These are phyloP conservation scores for Psittacula cyanocephala DNA, from an alignment of 2,113 vertebrate genomes.

Conservation along the genomic window DNA sequence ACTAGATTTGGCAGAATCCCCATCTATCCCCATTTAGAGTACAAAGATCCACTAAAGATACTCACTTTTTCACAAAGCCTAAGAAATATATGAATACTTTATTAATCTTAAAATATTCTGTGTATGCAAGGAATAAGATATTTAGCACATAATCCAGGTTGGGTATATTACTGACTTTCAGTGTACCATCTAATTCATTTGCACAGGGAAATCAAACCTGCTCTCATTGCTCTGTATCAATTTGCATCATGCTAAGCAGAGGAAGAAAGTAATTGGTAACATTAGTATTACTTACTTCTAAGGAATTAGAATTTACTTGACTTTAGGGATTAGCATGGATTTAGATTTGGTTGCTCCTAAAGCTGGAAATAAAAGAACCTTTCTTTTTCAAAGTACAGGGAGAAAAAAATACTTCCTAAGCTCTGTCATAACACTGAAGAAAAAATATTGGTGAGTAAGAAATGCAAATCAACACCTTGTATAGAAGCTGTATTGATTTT, in stretches of 20 bases:
- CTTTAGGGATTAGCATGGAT: not conserved
- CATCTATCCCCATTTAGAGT: not conserved
- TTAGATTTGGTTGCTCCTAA: slow-evolving; percentile 9
- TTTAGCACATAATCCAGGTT: slow-evolving; percentile 27
- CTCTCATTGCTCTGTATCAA: not conserved
- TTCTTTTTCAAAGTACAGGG: not conserved
- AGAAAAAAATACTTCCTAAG: not conserved
- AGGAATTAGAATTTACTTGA: slow-evolving; percentile 27
- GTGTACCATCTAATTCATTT: slow-evolving; percentile 20
- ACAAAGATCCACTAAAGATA: not conserved
- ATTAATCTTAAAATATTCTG: not conserved
- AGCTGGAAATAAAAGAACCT: not conserved
- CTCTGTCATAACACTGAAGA: not conserved
- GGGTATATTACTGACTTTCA: slow-evolving; percentile 18
- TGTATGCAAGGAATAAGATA: not conserved
- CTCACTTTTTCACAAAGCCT: not conserved
- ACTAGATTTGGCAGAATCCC: not conserved
- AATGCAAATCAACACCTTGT: not conserved
- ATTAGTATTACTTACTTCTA: not conserved
- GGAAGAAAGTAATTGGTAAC: not conserved
- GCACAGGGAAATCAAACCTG: not conserved
- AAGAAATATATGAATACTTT: not conserved
- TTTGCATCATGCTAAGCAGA: slow-evolving; percentile 1
- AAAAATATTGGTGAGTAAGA: not conserved
- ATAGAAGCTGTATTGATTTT: not conserved